A percentile compares a stretch with the other conserved stretches of the same genome.
Conservation (phyloP, 2,113 vertebrate genomes). For the Cebidichthys violaceus region DNA sequence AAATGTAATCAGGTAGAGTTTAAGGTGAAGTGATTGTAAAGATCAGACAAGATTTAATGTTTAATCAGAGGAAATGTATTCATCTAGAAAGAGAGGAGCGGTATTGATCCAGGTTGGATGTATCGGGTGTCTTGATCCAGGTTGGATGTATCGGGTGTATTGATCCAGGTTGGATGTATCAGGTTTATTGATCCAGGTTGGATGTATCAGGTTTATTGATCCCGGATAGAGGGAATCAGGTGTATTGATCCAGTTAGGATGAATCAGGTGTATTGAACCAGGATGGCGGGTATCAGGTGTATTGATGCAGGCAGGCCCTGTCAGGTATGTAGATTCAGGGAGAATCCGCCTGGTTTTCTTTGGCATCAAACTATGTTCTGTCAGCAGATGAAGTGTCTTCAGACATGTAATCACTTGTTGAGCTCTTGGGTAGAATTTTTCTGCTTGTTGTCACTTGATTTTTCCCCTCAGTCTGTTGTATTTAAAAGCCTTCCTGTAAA, state of each 20-base stretch:
- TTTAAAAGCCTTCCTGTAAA: neutral
- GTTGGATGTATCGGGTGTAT: neutral
- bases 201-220: no score
- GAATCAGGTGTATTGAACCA: no score
- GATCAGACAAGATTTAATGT: no score
- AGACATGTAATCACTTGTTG: conserved; percentile 32
- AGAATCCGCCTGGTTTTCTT: neutral
- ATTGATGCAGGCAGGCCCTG: neutral
- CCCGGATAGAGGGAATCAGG: no score
- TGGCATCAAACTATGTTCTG: neutral
- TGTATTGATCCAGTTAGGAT: no score
- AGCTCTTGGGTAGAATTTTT: conserved; percentile 24
- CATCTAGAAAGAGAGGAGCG: neutral
- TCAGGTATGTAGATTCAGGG: neutral
- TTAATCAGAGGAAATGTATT: neutral
- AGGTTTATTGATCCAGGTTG: neutral
- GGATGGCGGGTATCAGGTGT: neutral
- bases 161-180: neutral
- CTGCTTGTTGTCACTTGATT: conserved; percentile 60
- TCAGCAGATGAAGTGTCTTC: neutral
- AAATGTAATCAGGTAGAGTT: no score
- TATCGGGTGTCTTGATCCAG: neutral
- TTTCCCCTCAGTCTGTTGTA: neutral
- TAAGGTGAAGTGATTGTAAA: no score
- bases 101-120: neutral